Evolutionary conservation across 2,113 vertebrate genomes (phyloP).

Genomic region (Lamprologus callipterus): DNA sequence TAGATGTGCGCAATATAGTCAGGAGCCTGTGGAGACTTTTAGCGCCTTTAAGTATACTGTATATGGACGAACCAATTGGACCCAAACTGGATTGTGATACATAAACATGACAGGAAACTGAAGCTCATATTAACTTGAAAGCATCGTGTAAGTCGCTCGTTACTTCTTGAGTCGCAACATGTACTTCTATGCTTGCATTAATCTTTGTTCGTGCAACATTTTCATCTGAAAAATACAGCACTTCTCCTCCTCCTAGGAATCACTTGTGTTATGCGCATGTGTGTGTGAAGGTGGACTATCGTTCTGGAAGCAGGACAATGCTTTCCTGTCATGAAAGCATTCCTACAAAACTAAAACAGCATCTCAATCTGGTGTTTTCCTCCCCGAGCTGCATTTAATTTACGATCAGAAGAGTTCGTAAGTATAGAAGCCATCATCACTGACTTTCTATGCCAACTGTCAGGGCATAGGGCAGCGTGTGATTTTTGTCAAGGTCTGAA

Average conservation of each 20-base stretch:
- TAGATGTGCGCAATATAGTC: background rate
- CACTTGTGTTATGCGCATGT: background rate
- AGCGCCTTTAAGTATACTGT: background rate
- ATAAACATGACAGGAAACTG: background rate
- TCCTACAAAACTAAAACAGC: conserved; percentile 32
- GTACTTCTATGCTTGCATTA: background rate
- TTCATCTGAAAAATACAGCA: background rate
- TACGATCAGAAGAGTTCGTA: conserved; percentile 19
- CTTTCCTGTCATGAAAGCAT: conserved; percentile 7
- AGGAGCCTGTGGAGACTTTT: background rate
- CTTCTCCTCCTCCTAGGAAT: background rate
- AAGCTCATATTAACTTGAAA: background rate
- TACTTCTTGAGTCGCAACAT: background rate
- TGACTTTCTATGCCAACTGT: background rate
- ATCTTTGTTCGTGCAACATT: background rate
- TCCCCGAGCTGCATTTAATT: background rate
- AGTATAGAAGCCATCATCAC: background rate
- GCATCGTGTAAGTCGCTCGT: background rate
- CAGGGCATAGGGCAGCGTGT: background rate
- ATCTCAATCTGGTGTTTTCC: conserved; percentile 3
- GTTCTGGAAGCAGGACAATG: background rate
- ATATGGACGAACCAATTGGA: background rate
- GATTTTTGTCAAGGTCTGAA: background rate
- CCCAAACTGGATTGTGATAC: background rate
- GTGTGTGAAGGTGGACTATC: background rate